Evolutionary conservation across 2,888 invertebrate genomes (phyloP).

Genomic region (Ditula angustiorana): DNA sequence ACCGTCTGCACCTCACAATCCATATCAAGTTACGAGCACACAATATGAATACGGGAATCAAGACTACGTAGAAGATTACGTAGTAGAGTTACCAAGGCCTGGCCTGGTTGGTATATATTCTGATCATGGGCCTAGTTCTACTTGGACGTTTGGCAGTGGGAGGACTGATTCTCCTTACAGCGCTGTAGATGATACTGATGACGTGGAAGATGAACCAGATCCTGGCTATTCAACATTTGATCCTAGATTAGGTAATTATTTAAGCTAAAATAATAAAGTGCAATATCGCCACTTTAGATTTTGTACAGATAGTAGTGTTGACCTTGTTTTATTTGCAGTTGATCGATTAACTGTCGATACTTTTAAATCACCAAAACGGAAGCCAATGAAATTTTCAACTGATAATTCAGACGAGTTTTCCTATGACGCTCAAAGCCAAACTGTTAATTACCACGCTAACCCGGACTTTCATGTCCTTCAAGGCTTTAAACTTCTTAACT

Average conservation of each 20-base stretch:
- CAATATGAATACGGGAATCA: conserved; percentile 56
- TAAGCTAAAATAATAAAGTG: background rate
- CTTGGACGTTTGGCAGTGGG: conserved; percentile 53
- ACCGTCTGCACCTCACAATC: conserved; percentile 45
- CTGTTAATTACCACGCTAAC: conserved; percentile 68
- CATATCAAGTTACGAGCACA: conserved; percentile 39
- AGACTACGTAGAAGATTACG: conserved; percentile 65
- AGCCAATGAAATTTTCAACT: conserved; percentile 56
- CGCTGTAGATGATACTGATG: conserved; percentile 53
- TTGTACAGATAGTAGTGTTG: background rate
- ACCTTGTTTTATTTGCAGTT: conserved; percentile 41
- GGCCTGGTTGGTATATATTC: conserved; percentile 75
- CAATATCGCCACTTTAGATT: background rate
- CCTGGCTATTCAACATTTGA: conserved; percentile 73
- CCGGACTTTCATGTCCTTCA: conserved; percentile 75
- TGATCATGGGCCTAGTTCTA: conserved; percentile 56
- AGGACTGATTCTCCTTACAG: conserved; percentile 54
- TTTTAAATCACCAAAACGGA: conserved; percentile 46
- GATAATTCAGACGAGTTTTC: conserved; percentile 51
- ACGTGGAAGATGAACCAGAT: conserved; percentile 53
- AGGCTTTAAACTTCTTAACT: conserved; percentile 74
- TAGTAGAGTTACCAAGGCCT: conserved; percentile 71
- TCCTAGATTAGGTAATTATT: conserved; percentile 70
- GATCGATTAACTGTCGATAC: conserved; percentile 42
- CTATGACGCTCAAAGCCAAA: conserved; percentile 60